A percentile compares a stretch with the other conserved stretches of the same genome.
Evolutionary conservation across 35 echinoderm and acorn worm genomes (phyloP).

Genomic region (Heliocidaris erythrogramma): DNA sequence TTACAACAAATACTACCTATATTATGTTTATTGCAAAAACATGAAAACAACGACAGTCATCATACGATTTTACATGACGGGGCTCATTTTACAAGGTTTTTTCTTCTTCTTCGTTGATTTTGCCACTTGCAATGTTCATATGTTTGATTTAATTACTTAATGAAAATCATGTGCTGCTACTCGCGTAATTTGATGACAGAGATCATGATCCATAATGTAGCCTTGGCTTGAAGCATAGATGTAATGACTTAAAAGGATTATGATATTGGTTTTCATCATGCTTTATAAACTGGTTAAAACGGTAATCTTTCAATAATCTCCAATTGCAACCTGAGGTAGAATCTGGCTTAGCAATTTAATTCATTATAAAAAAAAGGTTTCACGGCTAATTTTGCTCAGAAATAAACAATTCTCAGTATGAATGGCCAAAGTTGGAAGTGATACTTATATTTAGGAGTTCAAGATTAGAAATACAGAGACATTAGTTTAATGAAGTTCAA

Average conservation of each 20-base stretch:
- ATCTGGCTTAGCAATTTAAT: not conserved
- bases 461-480: too few species aligned
- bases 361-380: not conserved
- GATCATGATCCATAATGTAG: not conserved
- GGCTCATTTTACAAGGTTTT: too few species aligned
- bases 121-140: too few species aligned
- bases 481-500: too few species aligned
- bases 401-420: not conserved
- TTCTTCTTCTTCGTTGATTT: too few species aligned
- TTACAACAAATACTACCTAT: too few species aligned
- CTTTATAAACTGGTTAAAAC: not conserved
- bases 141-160: too few species aligned
- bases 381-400: not conserved
- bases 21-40: too few species aligned
- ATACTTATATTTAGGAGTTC: too few species aligned
- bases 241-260: not conserved
- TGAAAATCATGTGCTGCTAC: not conserved
- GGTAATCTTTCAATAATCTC: not conserved
- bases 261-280: not conserved
- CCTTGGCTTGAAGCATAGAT: not conserved
- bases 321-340: not conserved
- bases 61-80: too few species aligned
- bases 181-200: not conserved
- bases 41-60: too few species aligned
- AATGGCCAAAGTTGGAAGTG: too few species aligned